These are phyloP conservation scores for Alligator sinensis DNA, from an alignment of 2,113 vertebrate species.

Conservation along the genomic window DNA sequence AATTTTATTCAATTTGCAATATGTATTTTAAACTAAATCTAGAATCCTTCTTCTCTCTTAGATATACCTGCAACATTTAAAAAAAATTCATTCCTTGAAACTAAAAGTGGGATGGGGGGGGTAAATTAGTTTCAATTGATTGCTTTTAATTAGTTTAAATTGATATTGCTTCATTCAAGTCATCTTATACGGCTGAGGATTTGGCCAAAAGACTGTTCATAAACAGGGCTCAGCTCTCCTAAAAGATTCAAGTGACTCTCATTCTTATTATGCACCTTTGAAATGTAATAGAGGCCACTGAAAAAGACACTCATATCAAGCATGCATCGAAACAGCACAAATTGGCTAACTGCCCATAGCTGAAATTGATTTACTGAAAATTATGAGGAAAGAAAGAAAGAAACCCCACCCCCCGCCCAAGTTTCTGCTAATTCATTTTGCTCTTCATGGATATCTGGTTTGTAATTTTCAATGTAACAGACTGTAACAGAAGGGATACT, in stretches of 20 bases:
- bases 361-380: not conserved
- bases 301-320: not conserved
- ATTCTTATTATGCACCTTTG: not conserved
- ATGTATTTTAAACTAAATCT: conserved; percentile 3
- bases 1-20: conserved; percentile 38
- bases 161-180: not conserved
- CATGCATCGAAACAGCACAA: not conserved
- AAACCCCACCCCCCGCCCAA: not conserved
- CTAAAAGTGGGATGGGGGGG: not conserved
- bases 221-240: not conserved
- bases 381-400: not conserved
- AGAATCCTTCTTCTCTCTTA: conserved; percentile 11
- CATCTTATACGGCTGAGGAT: not conserved
- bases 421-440: not conserved
- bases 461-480: not conserved
- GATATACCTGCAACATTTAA: not conserved
- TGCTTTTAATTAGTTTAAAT: not conserved
- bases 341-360: not conserved
- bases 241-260: not conserved
- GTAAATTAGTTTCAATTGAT: not conserved
- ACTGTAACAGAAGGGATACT: no score
- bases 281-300: not conserved
- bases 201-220: not conserved
- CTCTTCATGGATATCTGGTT: not conserved
- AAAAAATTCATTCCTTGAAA: not conserved